Base-by-base conservation (phyloP, 35 echinoderm and acorn worm genomes). In the Patiria miniata region DNA sequence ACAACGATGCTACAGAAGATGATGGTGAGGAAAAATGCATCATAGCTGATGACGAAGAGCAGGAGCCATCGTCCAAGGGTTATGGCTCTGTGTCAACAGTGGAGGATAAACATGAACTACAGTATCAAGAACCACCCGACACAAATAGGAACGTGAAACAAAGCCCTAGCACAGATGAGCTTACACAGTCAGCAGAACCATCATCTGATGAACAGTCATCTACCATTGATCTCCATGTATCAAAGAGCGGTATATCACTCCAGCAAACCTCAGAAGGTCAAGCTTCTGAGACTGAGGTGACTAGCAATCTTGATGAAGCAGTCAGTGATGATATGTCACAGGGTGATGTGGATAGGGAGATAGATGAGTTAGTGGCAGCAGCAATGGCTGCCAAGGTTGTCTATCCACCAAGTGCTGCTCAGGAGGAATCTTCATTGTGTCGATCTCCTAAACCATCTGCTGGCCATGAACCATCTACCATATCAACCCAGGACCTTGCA, bases 301-400 rank as follows among this genome's bases (percentile, higher is more conserved):
- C 21, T 73, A 12, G 12, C 4, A 47, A 47, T 47, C 42, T 12
- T 12, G 12, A 47, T 47, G 42, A 47, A 12, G 42, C 4, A 6
- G 42, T 47, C 12, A 47, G 18, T 73, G 65, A 36, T 73, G 65
- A 34, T 30, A 73, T 36, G 65, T 32, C 34, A 73, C 26, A n/a
- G 29, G 29, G 65, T 73, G 34, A 73, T 30, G 65, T 73, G 14
- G 65, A 73, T 30, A 34, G 34, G 26, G 65, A 73, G 65, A 73
- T 73, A 5, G 65, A 73, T 73, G 19, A 73, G 34, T 23, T 73
- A 7, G 65, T 73, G 14, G 26, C 22, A 32, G 65, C 26, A 14
- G 65, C 65, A 73, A 73, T 73, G 65, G 65, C 65, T 73, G 34
- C 65, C 34, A 73, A 73, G 29, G 65, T 73, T 23, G 26, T 73